Evolutionary conservation across 1,140 invertebrate species (phyloP).

Genomic region (Zeugodacus cucurbitae): DNA sequence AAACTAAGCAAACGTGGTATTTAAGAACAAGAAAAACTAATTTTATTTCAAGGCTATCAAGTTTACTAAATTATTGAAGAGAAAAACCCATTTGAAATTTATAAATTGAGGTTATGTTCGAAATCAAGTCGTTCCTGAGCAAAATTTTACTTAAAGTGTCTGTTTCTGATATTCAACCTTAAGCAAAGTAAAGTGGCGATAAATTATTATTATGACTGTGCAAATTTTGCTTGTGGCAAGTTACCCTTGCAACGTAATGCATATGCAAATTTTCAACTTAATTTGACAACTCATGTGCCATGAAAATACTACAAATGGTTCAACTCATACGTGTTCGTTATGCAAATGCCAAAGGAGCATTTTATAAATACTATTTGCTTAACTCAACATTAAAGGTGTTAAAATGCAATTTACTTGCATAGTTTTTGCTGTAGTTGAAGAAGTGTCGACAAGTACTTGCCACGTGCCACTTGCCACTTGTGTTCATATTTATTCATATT

Average conservation of each 20-base stretch:
- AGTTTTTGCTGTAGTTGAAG: background rate
- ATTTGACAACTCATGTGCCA: background rate
- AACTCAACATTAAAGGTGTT: background rate
- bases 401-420: background rate
- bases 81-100: no score
- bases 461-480: background rate
- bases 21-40: no score
- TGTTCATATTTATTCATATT: background rate
- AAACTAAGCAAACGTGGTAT: no score
- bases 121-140: no score
- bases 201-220: no score
- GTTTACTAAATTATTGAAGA: no score
- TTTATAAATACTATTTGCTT: background rate
- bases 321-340: background rate
- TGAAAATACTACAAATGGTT: background rate
- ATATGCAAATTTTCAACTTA: background rate
- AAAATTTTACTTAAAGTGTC: no score
- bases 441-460: conserved; percentile 10
- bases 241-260: background rate
- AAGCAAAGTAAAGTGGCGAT: no score
- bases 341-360: background rate
- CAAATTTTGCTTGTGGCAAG: no score
- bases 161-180: no score
- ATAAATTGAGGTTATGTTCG: no score
- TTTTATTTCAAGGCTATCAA: no score